A percentile compares a stretch with the other conserved stretches of the same genome.
Evolutionary conservation across 2,113 vertebrate species (phyloP).

Genomic region (Lutjanus erythropterus): DNA sequence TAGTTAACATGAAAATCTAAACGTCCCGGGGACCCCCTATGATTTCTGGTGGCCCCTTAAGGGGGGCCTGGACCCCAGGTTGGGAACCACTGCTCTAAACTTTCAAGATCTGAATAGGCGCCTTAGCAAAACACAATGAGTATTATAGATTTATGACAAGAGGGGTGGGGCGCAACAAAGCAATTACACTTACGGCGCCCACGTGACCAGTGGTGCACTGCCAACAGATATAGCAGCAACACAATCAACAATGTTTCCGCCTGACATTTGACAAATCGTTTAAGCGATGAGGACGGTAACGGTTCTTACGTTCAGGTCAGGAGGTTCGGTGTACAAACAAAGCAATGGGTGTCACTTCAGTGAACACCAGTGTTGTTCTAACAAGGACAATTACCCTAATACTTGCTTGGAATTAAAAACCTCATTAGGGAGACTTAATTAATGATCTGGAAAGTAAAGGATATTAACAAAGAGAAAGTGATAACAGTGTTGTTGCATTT

Average conservation of each 20-base stretch:
- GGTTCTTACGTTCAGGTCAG: conserved; percentile 43
- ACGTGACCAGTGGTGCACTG: too few relatives aligned
- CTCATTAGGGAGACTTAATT: conserved; percentile 65
- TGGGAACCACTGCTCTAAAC: too few relatives aligned
- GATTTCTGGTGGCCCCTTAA: too few relatives aligned
- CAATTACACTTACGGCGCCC: too few relatives aligned
- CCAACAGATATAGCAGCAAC: neutral
- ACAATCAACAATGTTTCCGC: neutral
- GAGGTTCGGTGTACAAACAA: conserved; percentile 46
- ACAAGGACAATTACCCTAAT: conserved; percentile 68
- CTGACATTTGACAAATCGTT: conserved; percentile 42
- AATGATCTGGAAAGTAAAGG: conserved; percentile 71
- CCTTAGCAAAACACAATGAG: too few relatives aligned
- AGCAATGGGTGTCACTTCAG: conserved; percentile 46
- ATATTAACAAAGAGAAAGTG: conserved; percentile 58
- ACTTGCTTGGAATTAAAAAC: conserved; percentile 65
- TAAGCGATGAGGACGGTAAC: neutral
- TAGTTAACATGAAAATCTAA: too few relatives aligned
- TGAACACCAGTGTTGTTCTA: conserved; percentile 50
- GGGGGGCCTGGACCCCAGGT: too few relatives aligned
- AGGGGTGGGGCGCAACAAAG: too few relatives aligned
- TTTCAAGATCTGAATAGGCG: too few relatives aligned
- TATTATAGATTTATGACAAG: too few relatives aligned
- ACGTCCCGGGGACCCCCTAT: too few relatives aligned
- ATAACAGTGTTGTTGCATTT: conserved; percentile 28